A percentile compares a stretch with the other conserved stretches of the same genome.
These are phyloP conservation scores for Cheilinus undulatus DNA, from an alignment of 2,113 vertebrate genomes.

Conservation along the genomic window DNA sequence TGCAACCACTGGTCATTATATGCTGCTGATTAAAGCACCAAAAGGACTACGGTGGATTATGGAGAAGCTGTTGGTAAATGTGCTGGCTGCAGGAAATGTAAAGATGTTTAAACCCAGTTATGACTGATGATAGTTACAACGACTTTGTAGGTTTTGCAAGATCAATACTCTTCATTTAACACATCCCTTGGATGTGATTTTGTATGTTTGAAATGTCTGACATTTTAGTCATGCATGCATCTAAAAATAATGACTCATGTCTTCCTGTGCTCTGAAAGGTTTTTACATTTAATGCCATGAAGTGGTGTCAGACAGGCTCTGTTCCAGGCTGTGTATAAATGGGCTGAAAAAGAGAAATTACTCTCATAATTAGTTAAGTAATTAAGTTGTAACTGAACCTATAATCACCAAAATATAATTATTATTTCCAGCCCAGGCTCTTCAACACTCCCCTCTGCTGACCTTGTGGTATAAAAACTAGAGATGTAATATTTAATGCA, in stretches of 20 bases:
- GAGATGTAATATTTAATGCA: no score
- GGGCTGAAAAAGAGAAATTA: no score
- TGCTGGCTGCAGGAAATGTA: constrained; percentile 22
- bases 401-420: no score
- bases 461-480: no score
- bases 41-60: constrained; percentile 48
- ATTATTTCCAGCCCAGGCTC: no score
- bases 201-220: not conserved
- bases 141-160: not conserved
- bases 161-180: no score
- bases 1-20: constrained; percentile 62
- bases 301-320: no score
- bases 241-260: not conserved
- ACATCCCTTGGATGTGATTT: not conserved
- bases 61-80: constrained; percentile 44
- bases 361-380: no score
- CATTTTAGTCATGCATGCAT: not conserved
- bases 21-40: constrained; percentile 54
- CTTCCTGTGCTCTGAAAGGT: not conserved
- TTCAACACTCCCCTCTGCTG: no score
- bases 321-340: not conserved
- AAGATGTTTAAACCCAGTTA: not conserved
- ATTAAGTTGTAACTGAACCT: no score
- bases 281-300: not conserved
- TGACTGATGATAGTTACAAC: not conserved